These are phyloP conservation scores for Neuroterus valhalla DNA, from an alignment of 1,140 invertebrate species.

Conservation along the genomic window DNA sequence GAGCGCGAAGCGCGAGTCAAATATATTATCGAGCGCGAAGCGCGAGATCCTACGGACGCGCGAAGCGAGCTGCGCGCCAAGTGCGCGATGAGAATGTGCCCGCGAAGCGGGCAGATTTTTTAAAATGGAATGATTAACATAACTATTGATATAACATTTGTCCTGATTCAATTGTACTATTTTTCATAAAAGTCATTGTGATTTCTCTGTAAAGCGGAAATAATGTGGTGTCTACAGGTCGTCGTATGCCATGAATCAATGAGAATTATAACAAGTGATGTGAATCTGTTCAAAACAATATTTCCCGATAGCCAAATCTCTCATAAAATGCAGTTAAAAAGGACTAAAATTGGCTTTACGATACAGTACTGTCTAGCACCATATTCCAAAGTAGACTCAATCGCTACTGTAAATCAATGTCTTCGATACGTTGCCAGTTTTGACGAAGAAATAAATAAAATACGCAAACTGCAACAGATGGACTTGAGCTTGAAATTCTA, in stretches of 20 bases:
- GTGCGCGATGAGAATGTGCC: too few relatives aligned
- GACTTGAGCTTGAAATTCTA: constrained; percentile 42
- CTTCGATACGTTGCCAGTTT: constrained; percentile 46
- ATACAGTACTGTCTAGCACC: constrained; percentile 43
- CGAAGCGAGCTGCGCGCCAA: too few relatives aligned
- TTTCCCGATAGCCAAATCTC: constrained; percentile 46
- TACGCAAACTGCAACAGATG: constrained; percentile 48
- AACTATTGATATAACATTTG: too few relatives aligned
- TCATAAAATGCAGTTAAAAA: constrained; percentile 41
- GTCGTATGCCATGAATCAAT: constrained; percentile 35
- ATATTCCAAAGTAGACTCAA: constrained; percentile 45
- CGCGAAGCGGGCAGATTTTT: too few relatives aligned
- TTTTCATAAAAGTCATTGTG: too few relatives aligned
- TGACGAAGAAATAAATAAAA: constrained; percentile 51
- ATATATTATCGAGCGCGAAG: too few relatives aligned
- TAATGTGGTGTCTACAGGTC: background rate
- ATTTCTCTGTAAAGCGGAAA: too few relatives aligned
- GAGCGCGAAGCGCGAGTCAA: too few relatives aligned
- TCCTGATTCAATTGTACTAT: too few relatives aligned
- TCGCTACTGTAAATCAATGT: constrained; percentile 35
- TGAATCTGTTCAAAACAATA: constrained; percentile 34
- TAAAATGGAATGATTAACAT: too few relatives aligned
- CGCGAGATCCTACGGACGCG: too few relatives aligned
- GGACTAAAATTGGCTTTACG: constrained; percentile 46
- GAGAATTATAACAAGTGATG: constrained; percentile 33